phyloP scores from a whole-genome alignment of 2,888 invertebrate species.

The Clitarchus hookeri region DNA sequence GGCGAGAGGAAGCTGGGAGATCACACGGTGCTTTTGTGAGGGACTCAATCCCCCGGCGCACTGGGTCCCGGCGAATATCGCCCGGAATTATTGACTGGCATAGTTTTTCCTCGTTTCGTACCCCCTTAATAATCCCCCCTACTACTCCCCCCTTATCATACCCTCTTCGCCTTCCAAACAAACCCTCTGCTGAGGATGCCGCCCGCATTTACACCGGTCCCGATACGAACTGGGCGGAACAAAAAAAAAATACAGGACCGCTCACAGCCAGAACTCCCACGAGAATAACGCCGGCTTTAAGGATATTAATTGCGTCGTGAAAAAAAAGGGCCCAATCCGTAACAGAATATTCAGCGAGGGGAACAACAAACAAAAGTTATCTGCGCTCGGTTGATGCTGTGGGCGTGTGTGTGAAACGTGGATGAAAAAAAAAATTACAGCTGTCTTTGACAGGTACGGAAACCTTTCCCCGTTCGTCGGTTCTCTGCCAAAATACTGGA shows the following conservation, averaged over 20 bases:
- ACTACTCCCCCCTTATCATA: neutral
- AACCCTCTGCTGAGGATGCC: neutral
- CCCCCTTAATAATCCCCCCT: neutral
- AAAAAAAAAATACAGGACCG: neutral
- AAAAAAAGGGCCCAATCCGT: neutral
- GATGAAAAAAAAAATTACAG: neutral
- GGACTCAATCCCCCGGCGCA: neutral
- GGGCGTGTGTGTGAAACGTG: neutral
- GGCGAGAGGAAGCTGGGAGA: neutral
- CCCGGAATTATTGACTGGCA: conserved; percentile 14
- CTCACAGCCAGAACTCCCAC: neutral
- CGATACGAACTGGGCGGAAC: neutral
- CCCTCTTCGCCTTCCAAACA: neutral
- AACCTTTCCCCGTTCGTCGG: neutral
- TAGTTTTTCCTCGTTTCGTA: neutral
- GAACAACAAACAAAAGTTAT: neutral
- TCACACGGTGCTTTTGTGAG: neutral
- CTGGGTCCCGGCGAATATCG: neutral
- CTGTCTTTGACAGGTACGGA: neutral
- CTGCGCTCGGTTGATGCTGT: too few species aligned
- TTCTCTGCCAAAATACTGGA: neutral
- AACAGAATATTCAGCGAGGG: neutral
- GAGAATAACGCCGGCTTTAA: neutral
- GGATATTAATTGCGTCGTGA: neutral
- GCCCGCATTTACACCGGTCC: neutral